Percentiles rank a stretch among this genome's conserved stretches.
These are phyloP conservation scores for Heliangelus exortis DNA, from an alignment of 2,797 vertebrate species.

Conservation along the genomic window DNA sequence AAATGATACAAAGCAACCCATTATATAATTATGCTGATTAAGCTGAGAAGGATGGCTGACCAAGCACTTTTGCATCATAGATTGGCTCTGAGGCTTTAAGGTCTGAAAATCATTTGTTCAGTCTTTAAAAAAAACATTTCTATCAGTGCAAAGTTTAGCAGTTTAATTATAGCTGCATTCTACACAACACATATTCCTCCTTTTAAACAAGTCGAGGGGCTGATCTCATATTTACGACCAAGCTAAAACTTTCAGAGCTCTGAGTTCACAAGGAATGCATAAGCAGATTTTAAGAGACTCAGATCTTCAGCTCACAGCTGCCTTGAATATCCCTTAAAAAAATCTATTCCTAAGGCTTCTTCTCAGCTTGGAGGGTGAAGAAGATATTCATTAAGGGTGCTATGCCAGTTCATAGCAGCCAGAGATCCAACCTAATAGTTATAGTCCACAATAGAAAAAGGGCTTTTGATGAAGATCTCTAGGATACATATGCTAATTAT, in stretches of 20 bases:
- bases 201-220: background rate
- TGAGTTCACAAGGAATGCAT: background rate
- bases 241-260: conserved; percentile 22
- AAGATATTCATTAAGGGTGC: conserved; percentile 47
- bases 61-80: background rate
- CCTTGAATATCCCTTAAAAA: conserved; percentile 41
- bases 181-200: background rate
- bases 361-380: background rate
- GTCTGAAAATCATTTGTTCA: background rate
- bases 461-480: conserved; percentile 21
- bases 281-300: conserved; percentile 26
- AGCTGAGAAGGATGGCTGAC: background rate
- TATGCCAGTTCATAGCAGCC: background rate
- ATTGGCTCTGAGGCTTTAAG: background rate
- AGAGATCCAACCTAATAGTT: conserved; percentile 33
- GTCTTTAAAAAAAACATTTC: background rate
- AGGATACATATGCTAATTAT: conserved; percentile 36
- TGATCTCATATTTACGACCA: background rate
- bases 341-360: conserved; percentile 33
- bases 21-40: background rate
- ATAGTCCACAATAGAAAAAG: conserved; percentile 31
- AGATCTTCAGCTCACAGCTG: background rate
- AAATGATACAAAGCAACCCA: background rate
- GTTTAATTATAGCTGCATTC: background rate
- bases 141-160: background rate